phyloP scores from a whole-genome alignment of 2,888 invertebrate genomes.

The Chesias legatella region DNA sequence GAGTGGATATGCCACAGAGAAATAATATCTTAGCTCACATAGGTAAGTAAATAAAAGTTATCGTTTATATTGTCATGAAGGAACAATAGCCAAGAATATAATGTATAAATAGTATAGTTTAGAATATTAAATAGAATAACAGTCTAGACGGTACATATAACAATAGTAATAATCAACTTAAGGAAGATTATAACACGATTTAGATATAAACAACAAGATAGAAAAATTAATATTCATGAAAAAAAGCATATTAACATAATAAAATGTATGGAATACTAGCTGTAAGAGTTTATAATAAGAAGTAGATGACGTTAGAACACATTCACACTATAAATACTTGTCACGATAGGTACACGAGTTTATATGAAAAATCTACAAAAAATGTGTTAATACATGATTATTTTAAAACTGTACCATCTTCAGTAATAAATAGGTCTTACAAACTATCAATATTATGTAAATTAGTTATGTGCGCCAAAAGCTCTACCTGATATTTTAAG shows the following conservation, averaged over 20 bases:
- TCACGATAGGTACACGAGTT: slow-evolving; percentile 68
- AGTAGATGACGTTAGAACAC: slow-evolving; percentile 60
- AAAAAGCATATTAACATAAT: slow-evolving; percentile 2
- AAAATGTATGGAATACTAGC: neutral
- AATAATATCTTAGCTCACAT: slow-evolving; percentile 16
- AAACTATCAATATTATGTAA: slow-evolving; percentile 60
- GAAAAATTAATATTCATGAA: slow-evolving; percentile 27
- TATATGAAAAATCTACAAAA: slow-evolving; percentile 76
- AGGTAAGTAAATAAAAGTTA: slow-evolving; percentile 15
- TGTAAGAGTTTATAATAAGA: slow-evolving; percentile 22
- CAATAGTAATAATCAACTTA: slow-evolving; percentile 16
- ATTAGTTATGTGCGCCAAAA: slow-evolving; percentile 72
- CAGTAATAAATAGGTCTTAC: slow-evolving; percentile 65
- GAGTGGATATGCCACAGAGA: slow-evolving; percentile 22
- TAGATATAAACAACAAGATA: slow-evolving; percentile 19
- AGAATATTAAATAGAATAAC: slow-evolving; percentile 28
- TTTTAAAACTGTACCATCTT: slow-evolving; percentile 66
- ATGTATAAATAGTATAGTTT: slow-evolving; percentile 27
- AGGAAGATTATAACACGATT: slow-evolving; percentile 10
- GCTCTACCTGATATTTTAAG: slow-evolving; percentile 70
- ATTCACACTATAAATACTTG: slow-evolving; percentile 68
- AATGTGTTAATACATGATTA: slow-evolving; percentile 74
- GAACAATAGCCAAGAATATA: slow-evolving; percentile 61
- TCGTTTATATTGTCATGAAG: slow-evolving; percentile 61
- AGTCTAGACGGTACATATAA: slow-evolving; percentile 18